These are phyloP conservation scores for Xerus inauris DNA, from an alignment of 2,113 vertebrate genomes.

Conservation along the genomic window DNA sequence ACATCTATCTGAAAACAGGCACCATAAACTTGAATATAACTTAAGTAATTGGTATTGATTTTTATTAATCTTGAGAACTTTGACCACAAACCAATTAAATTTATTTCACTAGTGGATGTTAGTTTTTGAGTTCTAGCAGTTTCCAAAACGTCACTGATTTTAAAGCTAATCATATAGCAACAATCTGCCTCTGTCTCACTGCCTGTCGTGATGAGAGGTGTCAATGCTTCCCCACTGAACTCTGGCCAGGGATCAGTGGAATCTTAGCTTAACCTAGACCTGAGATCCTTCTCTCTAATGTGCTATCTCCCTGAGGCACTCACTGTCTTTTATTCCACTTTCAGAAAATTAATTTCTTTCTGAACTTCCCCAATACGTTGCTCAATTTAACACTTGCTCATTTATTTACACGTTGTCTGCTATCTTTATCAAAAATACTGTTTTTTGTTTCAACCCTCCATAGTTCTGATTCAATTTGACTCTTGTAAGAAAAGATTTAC, in stretches of 20 bases:
- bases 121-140: not conserved
- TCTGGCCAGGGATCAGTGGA: not conserved
- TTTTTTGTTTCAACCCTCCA: not conserved
- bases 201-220: not conserved
- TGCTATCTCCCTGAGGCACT: not conserved
- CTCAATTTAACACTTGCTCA: not conserved
- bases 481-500: not conserved
- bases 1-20: not conserved
- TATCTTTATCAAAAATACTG: not conserved
- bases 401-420: not conserved
- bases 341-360: not conserved
- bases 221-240: not conserved
- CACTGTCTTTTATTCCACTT: not conserved
- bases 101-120: not conserved
- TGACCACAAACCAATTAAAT: not conserved
- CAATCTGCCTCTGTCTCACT: not conserved
- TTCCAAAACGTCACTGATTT: not conserved
- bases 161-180: not conserved
- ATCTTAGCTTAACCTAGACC: not conserved
- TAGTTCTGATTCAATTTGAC: not conserved
- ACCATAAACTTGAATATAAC: not conserved
- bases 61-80: slow-evolving; percentile 2
- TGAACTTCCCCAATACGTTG: not conserved
- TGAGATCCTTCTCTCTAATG: not conserved
- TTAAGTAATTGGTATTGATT: not conserved